Base-by-base conservation (phyloP, 2,888 invertebrate genomes). In the Epinotia demarniana region DNA sequence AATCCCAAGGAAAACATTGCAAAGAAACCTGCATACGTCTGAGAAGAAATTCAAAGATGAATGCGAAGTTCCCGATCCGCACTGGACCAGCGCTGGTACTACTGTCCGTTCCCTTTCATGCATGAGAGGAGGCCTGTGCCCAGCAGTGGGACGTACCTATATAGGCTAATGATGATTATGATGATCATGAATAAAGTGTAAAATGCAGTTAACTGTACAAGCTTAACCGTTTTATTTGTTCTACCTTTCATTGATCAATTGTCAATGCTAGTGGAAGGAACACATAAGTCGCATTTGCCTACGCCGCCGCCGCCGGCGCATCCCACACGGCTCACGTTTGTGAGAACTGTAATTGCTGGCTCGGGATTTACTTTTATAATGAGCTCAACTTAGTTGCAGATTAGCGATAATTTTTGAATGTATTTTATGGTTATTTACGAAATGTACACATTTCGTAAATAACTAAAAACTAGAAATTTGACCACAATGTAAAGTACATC, bases 301-400 rank as follows among this genome's bases (percentile, higher is more conserved):
- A 18, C 49, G 69, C 68, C 60, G 43, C 18, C 5, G 67, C 68
- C 60, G 43, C 18, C 5, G 67, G 60, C 67, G 5, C 61, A 57
- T 63, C 74, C 74, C 70, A 70, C 74, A 53, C 70, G 39, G n/a
- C 57, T 33, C 67, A 73, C 67, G 68, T 43, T 73, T 74, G 64
- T 64, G 69, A 63, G 63, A 70, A 70, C 63, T 64, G 46, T 74
- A 74, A 74, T 74, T 62, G 68, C 18, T 57, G 43, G 49, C 6
- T 73, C n/a, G 69, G 66, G 62, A 60, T 61, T 49, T 63, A 61
- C 33, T 74, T 69, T 63, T 62, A 60, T 60, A 69, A 69, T 69
- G 69, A 69, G 23, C 23, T 69, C 55, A 55, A 67, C 53, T 5
- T 33, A 18, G 27, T 67, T 67, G 5, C 16, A 13, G 23, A 12